These are phyloP conservation scores for Rhogogaster chlorosoma DNA, from an alignment of 2,888 invertebrate genomes.

Conservation along the genomic window DNA sequence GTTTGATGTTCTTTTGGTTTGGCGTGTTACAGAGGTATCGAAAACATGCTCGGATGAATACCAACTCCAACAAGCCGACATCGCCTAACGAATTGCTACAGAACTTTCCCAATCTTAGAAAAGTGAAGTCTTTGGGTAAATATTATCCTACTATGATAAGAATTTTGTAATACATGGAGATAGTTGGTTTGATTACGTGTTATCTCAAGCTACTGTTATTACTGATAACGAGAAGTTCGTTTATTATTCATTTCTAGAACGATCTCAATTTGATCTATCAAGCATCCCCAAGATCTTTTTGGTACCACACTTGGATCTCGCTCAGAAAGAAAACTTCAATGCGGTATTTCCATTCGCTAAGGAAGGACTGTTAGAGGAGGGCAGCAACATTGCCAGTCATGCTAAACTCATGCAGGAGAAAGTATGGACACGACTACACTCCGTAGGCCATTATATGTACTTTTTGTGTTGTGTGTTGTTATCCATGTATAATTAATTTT, in stretches of 20 bases:
- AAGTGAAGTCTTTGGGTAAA: slow-evolving; percentile 76
- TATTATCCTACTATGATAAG: slow-evolving; percentile 11
- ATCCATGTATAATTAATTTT: slow-evolving; percentile 26
- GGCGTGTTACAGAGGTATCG: slow-evolving; percentile 77
- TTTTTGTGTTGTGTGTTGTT: slow-evolving; percentile 44
- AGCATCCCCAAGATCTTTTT: slow-evolving; percentile 93
- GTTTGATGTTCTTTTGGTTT: background rate
- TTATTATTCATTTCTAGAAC: slow-evolving; percentile 74
- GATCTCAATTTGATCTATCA: slow-evolving; percentile 79
- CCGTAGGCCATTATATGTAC: slow-evolving; percentile 47
- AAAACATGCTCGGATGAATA: slow-evolving; percentile 78
- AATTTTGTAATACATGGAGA: background rate
- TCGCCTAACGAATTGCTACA: slow-evolving; percentile 75
- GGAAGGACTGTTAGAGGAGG: slow-evolving; percentile 79
- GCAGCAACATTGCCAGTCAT: slow-evolving; percentile 70
- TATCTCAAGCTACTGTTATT: background rate
- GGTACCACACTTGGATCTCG: slow-evolving; percentile 88
- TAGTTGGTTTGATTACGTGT: background rate
- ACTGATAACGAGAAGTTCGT: background rate
- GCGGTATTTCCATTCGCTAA: slow-evolving; percentile 89
- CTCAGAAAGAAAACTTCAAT: slow-evolving; percentile 89
- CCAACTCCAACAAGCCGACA: slow-evolving; percentile 70
- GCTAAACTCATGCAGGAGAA: slow-evolving; percentile 90
- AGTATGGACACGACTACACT: slow-evolving; percentile 71
- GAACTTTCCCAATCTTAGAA: slow-evolving; percentile 77